phyloP scores from a whole-genome alignment of 2,113 vertebrate genomes.

The Tachycineta bicolor region DNA sequence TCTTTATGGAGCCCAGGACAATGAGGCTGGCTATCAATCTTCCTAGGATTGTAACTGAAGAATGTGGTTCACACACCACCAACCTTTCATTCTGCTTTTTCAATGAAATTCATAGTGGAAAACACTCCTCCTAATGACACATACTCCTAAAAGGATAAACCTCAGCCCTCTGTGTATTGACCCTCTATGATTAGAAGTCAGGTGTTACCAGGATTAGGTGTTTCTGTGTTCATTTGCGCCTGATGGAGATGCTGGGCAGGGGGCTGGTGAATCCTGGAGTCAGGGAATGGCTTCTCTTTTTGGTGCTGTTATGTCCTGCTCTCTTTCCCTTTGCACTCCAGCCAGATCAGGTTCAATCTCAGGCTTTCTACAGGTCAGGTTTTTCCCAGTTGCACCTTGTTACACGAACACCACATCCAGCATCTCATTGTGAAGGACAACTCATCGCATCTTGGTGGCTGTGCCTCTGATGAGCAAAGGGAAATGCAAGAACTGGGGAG shows the following conservation, averaged over 20 bases:
- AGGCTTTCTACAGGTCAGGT: not conserved
- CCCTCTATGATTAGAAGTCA: not conserved
- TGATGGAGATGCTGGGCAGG: not conserved
- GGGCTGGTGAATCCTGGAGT: not conserved
- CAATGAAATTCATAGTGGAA: not conserved
- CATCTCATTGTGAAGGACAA: not conserved
- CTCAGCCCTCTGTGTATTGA: fast-evolving
- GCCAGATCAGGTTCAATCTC: not conserved
- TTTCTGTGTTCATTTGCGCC: not conserved
- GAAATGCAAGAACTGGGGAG: not conserved
- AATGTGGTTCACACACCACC: not conserved
- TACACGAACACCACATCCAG: not conserved
- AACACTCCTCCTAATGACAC: not conserved
- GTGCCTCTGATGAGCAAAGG: not conserved
- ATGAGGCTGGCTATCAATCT: constrained; percentile 24
- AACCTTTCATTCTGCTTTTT: not conserved
- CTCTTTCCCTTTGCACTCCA: not conserved
- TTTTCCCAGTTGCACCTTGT: not conserved
- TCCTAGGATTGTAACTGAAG: not conserved
- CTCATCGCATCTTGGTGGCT: fast-evolving
- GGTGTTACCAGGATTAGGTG: not conserved
- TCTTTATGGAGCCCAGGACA: constrained; percentile 38
- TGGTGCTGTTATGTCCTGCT: not conserved
- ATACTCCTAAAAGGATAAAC: not conserved
- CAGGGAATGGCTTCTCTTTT: not conserved